These are phyloP conservation scores for Brachionus manjavacas DNA, from an alignment of 1,140 invertebrate species.

Conservation along the genomic window DNA sequence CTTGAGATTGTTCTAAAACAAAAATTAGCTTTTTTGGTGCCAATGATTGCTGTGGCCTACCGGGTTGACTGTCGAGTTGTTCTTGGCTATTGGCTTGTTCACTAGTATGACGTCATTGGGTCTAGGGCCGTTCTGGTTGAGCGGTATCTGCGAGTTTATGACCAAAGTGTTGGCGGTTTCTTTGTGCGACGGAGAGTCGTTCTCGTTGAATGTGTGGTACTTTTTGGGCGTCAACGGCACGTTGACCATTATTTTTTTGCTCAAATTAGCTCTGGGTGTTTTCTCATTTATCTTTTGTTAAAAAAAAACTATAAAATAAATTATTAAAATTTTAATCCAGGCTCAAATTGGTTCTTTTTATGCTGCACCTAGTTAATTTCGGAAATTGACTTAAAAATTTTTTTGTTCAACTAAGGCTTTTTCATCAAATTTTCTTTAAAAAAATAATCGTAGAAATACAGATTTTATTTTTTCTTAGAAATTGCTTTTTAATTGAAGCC, in stretches of 20 bases:
- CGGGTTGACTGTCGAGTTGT: conserved; percentile 6
- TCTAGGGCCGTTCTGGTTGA: not conserved
- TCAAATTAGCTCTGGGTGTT: not conserved
- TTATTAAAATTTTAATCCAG: not conserved
- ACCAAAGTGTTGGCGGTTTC: not conserved
- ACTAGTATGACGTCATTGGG: not conserved
- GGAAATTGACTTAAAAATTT: not conserved
- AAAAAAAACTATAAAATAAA: not conserved
- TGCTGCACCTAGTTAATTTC: no score
- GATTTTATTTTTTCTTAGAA: not conserved
- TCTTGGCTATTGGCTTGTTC: conserved; percentile 5
- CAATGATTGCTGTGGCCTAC: not conserved
- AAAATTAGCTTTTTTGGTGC: not conserved
- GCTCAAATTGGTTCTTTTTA: not conserved
- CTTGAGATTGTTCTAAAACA: not conserved
- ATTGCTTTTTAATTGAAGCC: not conserved
- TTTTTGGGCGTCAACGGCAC: conserved; percentile 31
- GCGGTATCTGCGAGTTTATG: not conserved
- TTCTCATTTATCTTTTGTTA: conserved; percentile 20
- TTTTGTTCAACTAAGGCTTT: not conserved
- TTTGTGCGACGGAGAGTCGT: conserved; percentile 36
- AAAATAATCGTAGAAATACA: not conserved
- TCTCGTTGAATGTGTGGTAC: conserved; percentile 38
- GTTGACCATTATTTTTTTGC: conserved; percentile 16
- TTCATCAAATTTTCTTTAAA: not conserved